phyloP scores from a whole-genome alignment of 2,888 invertebrate genomes.

The Cantharis flavilabris region DNA sequence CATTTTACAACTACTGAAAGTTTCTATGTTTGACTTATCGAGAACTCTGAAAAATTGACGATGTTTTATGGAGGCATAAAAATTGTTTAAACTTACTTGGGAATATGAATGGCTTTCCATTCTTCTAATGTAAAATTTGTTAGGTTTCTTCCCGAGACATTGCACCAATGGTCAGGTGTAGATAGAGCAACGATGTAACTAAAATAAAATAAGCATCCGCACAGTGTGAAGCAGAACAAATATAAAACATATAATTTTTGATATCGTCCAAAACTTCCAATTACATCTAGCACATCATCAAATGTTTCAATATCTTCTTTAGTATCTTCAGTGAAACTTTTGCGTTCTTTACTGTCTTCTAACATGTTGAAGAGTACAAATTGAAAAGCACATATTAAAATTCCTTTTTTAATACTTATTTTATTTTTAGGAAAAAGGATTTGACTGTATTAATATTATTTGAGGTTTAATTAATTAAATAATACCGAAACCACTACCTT shows the following conservation, averaged over 20 bases:
- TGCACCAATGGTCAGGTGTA: slow-evolving; percentile 64
- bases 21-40: background rate
- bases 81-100: slow-evolving; percentile 52
- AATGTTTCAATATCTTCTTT: slow-evolving; percentile 44
- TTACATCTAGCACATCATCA: slow-evolving; percentile 58
- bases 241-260: slow-evolving; percentile 59
- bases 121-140: slow-evolving; percentile 56
- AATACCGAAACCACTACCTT: background rate
- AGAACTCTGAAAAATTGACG: background rate
- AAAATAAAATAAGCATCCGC: slow-evolving; percentile 59
- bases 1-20: slow-evolving; percentile 56
- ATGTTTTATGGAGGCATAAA: background rate
- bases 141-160: slow-evolving; percentile 57
- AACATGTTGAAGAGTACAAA: background rate
- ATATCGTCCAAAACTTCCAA: slow-evolving; percentile 60
- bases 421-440: background rate
- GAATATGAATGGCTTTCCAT: slow-evolving; percentile 61
- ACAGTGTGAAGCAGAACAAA: slow-evolving; percentile 50
- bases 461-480: background rate
- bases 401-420: background rate
- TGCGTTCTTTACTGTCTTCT: background rate
- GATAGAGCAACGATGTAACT: slow-evolving; percentile 61
- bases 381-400: background rate
- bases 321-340: background rate
- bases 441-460: background rate